Evolutionary conservation across 2,113 vertebrate genomes (phyloP), one percentile per base, ranked within the genome.

Genomic region (Lucifuga dentata): DNA sequence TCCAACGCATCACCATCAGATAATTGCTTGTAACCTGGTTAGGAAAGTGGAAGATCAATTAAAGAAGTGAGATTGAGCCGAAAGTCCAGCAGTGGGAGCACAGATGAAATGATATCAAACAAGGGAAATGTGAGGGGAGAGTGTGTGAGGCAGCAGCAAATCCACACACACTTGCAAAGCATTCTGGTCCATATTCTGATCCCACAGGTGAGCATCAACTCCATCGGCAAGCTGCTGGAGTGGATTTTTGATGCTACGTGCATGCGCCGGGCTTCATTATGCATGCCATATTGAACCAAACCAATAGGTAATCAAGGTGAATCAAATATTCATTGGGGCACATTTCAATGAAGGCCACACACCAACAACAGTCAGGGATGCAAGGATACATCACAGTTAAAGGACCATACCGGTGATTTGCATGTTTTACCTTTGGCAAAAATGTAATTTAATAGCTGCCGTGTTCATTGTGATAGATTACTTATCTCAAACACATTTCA

Each of bases 241-340:
- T 35, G 45, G 16, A 23, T 67, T 82, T 73, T 60, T 50, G 53
- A 77, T 55, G 72, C 29, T 40, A 60, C 64, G 11, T n/a, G n/a
- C n/a, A n/a, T n/a, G 64, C 64, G 21, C 44, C 35, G 44, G 1
- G 46, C 73, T 88, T 81, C 68, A 89, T 86, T 85, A 89, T 82
- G 84, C 81, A 88, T 75, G 78, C 78, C 62, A 63, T 75, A 86
- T 83, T 76, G 84, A 90, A 73, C 77, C 83, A 78, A 85, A 86
- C 51, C 75, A 72, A 85, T 76, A 58, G 63, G 50, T 86, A 86
- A 91, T 90, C 83, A 88, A 71, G 66, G 52, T 29, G 63, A 72
- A 83, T 89, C 83, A 89, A 90, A 90, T 90, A 91, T 90, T 91
- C 74, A 91, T 85, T 70, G 66, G 62, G 74, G 75, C 58, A 73